Base-by-base conservation (phyloP, 2,113 vertebrate species). In the Axis porcinus region DNA sequence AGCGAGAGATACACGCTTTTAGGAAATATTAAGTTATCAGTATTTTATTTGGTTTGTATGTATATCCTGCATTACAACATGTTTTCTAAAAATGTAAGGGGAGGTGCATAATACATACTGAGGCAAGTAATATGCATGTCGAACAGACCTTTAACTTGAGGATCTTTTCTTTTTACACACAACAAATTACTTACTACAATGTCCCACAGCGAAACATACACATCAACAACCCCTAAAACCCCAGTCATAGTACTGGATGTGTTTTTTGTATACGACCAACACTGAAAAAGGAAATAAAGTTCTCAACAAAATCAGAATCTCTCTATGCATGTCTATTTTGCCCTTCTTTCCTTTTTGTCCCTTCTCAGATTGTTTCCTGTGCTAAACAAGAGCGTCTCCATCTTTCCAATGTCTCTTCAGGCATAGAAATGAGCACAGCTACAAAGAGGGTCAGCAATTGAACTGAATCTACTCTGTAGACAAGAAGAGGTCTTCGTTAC, bases 401-500 rank as follows among this genome's bases (percentile, higher is more conserved):
- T 95, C 30, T 97, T 43, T 62, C 55, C 78, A 95, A 45, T 94
- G 89, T 27, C 62, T 58, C 70, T 43, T 89, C 30, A 96, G 83
- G 79, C 95, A 87, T 74, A 43, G 40, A 91, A 94, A 96, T 10
- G 43, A 50, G 88, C 27, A 25, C 7, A 64, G 60, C 58, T 88
- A 79, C 89, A 45, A 58, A 7, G 60, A 67, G 60, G 43, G 40
- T 33, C 52, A 97, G 86, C 86, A 64, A 58, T 3, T 76, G 60
- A 91, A 83, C 84, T 92, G 81, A 21, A 93, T 93, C 40, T 85
- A 40, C 43, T 86, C 54, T 64, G 16, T 9, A 76, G 64, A 36
- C 94, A 86, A 64, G 81, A 89, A 43, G 76, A 88, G 36, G 27
- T 54, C 91, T 96, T 91, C 64, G 85, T 88, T 90, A 95, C 86